phyloP scores from a whole-genome alignment of 2,797 vertebrate genomes.

The Pterois miles region DNA sequence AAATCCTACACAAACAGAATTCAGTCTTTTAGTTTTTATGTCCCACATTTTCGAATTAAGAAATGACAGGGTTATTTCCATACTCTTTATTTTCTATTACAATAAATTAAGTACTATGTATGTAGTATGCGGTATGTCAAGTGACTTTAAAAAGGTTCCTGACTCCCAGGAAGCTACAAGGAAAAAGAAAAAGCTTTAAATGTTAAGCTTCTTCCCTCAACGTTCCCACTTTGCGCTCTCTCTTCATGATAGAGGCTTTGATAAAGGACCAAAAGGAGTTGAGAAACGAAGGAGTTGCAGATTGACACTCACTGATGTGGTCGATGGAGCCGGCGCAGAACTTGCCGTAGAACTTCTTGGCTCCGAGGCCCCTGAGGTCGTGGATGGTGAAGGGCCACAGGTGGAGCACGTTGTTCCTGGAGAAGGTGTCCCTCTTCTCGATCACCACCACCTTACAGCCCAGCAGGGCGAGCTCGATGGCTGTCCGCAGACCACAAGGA shows the following conservation, averaged over 20 bases:
- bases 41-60: no score
- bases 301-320: slow-evolving; percentile 93
- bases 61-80: no score
- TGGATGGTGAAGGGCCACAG: slow-evolving; percentile 99
- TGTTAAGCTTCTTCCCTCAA: neutral
- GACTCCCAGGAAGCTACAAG: neutral
- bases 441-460: slow-evolving; percentile 96
- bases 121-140: no score
- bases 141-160: no score
- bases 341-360: slow-evolving; percentile 98
- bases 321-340: slow-evolving; percentile 97
- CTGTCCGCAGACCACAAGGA: slow-evolving; percentile 93
- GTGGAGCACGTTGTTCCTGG: slow-evolving; percentile 97
- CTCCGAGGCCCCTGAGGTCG: slow-evolving; percentile 93
- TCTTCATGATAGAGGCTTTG: neutral
- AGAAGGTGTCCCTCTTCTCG: slow-evolving; percentile 97
- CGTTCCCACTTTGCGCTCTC: neutral
- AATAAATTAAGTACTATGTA: no score
- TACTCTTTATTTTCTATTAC: no score
- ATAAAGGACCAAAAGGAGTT: neutral
- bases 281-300: neutral
- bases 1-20: no score
- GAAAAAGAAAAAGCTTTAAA: neutral
- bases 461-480: slow-evolving; percentile 94
- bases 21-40: no score